Evolutionary conservation across 2,888 invertebrate species (phyloP), one percentile per base, ranked within the genome.

Genomic region (Reticulitermes lucifugus): DNA sequence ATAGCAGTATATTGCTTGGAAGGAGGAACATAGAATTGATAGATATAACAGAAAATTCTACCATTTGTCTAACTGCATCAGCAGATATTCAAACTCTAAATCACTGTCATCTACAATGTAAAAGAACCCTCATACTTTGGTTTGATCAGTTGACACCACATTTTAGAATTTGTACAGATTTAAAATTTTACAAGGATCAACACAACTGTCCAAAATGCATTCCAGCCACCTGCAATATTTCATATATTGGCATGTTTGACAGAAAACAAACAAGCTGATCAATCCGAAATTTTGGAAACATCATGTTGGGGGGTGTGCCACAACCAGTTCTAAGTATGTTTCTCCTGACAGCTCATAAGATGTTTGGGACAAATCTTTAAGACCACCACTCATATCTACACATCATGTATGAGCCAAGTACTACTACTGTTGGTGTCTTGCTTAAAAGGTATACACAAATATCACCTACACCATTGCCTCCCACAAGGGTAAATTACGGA

Each of bases 81-180:
- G 43, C 43, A 43, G 43, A 46, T 43, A 14, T 77, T 14, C 25
- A 46, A 14, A 79, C n/a, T 55, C 43, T 51, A 79, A 43, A 79
- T 9, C 55, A 29, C 75, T 43, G 25, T n/a, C 65, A 65, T 25
- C 9, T 25, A 25, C 65, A 65, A 7, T 73, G 21, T 73, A 73
- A 73, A 73, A 21, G 41, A 73, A 80, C 29, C 55, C 55, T 59
- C 65, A 22, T 12, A 41, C 81, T 81, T 41, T 81, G 14, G 65
- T 59, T 81, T 22, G n/a, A 46, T 25, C 70, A 25, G 46, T 65
- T 55, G 35, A 70, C 25, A 80, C 55, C 22, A 70, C n/a, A 65
- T 65, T 81, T 81, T 65, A 81, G 43, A 81, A 22, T 70, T 46
- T 81, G 81, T 81, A 81, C 81, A 81, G 59, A 65, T 65, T 81